phyloP scores from a whole-genome alignment of 35 echinoderm and acorn worm species.

The Holothuria glaberrima region DNA sequence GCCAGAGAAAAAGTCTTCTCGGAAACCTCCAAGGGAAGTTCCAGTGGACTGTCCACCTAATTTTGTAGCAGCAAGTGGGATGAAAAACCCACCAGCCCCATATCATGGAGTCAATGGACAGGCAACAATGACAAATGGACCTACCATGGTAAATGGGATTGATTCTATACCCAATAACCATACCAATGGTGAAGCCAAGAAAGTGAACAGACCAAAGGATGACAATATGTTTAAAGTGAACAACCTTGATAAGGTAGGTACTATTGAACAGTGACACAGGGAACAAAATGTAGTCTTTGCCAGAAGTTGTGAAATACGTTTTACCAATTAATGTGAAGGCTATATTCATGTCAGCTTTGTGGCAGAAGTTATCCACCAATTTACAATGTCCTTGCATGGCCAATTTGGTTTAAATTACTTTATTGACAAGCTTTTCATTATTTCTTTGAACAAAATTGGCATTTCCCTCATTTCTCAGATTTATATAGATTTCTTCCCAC shows the following conservation, averaged over 20 bases:
- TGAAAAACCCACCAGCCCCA: slow-evolving; percentile 85
- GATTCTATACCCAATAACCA: slow-evolving; percentile 43
- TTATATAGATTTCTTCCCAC: no score
- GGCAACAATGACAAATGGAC: slow-evolving; percentile 66
- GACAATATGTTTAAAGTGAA: slow-evolving; percentile 33
- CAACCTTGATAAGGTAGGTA: slow-evolving; percentile 30
- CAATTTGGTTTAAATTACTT: no score
- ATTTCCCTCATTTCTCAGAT: no score
- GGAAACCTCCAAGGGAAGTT: slow-evolving; percentile 70
- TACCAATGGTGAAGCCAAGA: slow-evolving; percentile 46
- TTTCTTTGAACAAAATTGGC: no score
- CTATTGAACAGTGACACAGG: no score
- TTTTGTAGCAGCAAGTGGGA: slow-evolving; percentile 98
- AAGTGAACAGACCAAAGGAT: slow-evolving; percentile 28
- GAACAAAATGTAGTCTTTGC: no score
- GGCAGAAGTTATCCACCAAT: no score
- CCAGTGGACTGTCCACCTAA: slow-evolving; percentile 94
- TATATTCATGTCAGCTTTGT: no score
- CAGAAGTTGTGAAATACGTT: no score
- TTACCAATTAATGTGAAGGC: no score
- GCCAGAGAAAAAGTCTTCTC: slow-evolving; percentile 20
- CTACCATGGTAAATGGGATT: slow-evolving; percentile 54
- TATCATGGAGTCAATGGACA: slow-evolving; percentile 68
- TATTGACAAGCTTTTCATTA: no score
- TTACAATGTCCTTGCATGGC: no score